Percentiles rank a stretch among this genome's conserved stretches.
Conservation (phyloP, 2,113 vertebrate genomes). For the Dromas ardeola region DNA sequence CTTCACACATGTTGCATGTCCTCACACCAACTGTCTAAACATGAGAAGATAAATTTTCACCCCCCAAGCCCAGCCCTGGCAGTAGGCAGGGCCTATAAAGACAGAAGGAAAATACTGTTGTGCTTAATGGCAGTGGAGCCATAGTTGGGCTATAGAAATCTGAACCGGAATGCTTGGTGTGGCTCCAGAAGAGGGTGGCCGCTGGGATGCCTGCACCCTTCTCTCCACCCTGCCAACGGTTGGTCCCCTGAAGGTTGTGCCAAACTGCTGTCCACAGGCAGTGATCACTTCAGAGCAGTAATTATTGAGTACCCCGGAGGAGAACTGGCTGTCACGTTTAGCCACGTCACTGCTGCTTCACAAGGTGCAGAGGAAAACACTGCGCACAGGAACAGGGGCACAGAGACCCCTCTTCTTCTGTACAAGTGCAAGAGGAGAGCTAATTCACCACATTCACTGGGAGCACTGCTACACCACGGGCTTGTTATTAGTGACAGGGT, state of each 20-base stretch:
- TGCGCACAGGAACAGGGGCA: fast-evolving
- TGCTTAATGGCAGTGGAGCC: neutral
- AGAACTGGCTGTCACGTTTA: neutral
- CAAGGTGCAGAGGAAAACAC: neutral
- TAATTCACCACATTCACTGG: neutral
- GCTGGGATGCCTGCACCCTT: neutral
- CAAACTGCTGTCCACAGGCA: neutral
- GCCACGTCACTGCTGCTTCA: neutral
- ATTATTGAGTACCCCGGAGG: neutral
- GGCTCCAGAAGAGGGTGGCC: neutral
- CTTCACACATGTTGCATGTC: neutral
- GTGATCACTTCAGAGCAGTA: neutral
- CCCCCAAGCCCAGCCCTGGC: neutral
- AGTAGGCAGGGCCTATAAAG: neutral
- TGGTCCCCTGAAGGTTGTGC: neutral
- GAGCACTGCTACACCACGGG: neutral
- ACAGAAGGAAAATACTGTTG: neutral
- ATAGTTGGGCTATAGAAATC: neutral
- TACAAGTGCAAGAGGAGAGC: neutral
- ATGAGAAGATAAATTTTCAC: neutral
- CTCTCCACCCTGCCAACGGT: neutral
- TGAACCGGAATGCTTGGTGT: neutral
- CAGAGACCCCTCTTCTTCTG: neutral
- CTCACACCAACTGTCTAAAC: neutral
- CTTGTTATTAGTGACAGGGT: neutral